Conservation (phyloP, 2,888 invertebrate genomes). For the Ophion ellenae region DNA sequence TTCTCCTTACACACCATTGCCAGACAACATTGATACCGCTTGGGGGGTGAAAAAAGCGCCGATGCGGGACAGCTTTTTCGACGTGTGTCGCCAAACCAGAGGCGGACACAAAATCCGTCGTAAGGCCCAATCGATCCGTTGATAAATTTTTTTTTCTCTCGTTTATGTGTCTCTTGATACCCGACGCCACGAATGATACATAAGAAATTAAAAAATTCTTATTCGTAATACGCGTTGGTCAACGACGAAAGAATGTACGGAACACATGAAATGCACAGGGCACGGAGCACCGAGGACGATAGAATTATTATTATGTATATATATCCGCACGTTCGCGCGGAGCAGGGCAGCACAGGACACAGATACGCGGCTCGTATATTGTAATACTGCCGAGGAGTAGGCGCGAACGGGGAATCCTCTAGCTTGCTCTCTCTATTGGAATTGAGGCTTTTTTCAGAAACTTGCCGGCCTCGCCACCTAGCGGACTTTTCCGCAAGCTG, state of each 20-base stretch:
- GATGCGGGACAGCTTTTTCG: constrained; percentile 78
- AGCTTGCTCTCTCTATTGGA: constrained; percentile 26
- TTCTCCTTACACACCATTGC: constrained; percentile 99
- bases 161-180: background rate
- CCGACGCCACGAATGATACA: constrained; percentile 6
- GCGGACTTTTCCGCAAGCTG: constrained; percentile 45
- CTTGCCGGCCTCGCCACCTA: constrained; percentile 45
- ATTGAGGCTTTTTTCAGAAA: constrained; percentile 39
- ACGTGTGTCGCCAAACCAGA: constrained; percentile 49
- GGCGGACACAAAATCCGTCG: constrained; percentile 45
- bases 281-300: constrained; percentile 58
- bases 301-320: constrained; percentile 57
- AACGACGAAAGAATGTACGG: constrained; percentile 45
- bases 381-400: constrained; percentile 17
- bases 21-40: constrained; percentile 88
- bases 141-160: constrained; percentile 19
- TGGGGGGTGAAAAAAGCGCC: constrained; percentile 80
- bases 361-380: constrained; percentile 50
- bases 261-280: constrained; percentile 57
- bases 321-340: constrained; percentile 60
- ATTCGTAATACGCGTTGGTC: constrained; percentile 31
- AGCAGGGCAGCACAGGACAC: constrained; percentile 65
- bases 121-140: constrained; percentile 47
- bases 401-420: constrained; percentile 44
- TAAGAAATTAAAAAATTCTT: constrained; percentile 30